phyloP scores from a whole-genome alignment of 2,797 vertebrate genomes.

The Argentina silus region DNA sequence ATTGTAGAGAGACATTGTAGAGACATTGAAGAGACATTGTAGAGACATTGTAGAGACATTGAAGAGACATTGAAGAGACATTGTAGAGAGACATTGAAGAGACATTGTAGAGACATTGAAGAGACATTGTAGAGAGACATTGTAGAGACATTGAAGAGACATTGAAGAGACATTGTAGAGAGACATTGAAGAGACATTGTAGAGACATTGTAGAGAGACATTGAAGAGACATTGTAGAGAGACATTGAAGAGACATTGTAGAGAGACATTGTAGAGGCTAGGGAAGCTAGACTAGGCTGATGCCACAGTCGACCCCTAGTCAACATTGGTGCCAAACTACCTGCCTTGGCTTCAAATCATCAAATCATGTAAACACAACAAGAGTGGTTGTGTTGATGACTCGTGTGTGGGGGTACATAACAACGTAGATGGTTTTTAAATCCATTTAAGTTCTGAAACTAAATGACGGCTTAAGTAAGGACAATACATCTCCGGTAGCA shows the following conservation, averaged over 20 bases:
- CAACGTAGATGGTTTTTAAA: too few relatives aligned
- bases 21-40: too few relatives aligned
- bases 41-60: neutral
- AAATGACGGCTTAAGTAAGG: neutral
- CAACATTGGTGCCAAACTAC: neutral
- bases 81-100: too few relatives aligned
- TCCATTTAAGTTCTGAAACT: constrained; percentile 1
- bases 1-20: neutral
- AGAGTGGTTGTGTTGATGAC: neutral
- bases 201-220: neutral
- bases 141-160: neutral
- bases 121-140: neutral
- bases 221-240: neutral
- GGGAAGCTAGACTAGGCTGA: neutral
- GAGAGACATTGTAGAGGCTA: neutral
- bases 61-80: neutral
- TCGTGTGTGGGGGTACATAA: neutral
- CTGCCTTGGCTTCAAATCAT: neutral
- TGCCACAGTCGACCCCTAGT: neutral
- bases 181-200: neutral
- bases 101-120: neutral
- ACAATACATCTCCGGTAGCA: neutral
- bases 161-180: neutral
- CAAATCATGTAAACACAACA: neutral
- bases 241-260: neutral